Evolutionary conservation across 1,140 invertebrate genomes (phyloP).

Genomic region (Drosophila simulans): DNA sequence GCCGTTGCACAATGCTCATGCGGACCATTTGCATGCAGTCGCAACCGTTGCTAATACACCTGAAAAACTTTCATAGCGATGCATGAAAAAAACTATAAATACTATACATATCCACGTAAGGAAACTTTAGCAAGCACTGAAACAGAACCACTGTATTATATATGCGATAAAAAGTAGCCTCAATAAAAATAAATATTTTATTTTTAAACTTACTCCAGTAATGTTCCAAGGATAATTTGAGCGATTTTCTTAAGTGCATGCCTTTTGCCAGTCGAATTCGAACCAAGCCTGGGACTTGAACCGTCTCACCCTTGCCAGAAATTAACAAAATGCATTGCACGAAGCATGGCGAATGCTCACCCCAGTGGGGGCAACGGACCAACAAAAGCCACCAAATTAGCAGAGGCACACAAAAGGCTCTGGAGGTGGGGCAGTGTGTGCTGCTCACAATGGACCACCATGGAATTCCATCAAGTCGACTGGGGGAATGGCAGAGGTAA

Average conservation of each 20-base stretch:
- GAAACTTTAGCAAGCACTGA: background rate
- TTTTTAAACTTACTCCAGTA: too few species aligned
- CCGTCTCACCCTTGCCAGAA: constrained; percentile 29
- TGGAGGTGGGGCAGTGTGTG: constrained; percentile 21
- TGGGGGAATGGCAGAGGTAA: constrained; percentile 18
- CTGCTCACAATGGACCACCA: constrained; percentile 52
- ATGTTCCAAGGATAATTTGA: too few species aligned
- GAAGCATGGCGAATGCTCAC: constrained; percentile 24
- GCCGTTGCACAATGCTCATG: constrained; percentile 5
- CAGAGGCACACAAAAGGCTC: constrained; percentile 60
- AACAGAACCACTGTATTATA: too few species aligned
- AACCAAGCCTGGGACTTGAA: constrained; percentile 9
- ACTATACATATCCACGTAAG: background rate
- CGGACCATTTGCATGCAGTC: constrained; percentile 27
- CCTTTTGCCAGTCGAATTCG: constrained; percentile 1
- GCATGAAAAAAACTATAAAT: background rate
- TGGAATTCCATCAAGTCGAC: constrained; percentile 57
- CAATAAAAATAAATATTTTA: too few species aligned
- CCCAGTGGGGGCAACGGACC: constrained; percentile 26
- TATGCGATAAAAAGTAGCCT: too few species aligned
- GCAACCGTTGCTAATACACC: constrained; percentile 3
- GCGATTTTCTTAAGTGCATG: constrained; percentile 10
- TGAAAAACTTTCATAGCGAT: background rate
- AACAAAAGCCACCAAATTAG: constrained; percentile 80
- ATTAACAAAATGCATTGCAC: constrained; percentile 51